Evolutionary conservation across 1,140 invertebrate species (phyloP).

Genomic region (Atta cephalotes): DNA sequence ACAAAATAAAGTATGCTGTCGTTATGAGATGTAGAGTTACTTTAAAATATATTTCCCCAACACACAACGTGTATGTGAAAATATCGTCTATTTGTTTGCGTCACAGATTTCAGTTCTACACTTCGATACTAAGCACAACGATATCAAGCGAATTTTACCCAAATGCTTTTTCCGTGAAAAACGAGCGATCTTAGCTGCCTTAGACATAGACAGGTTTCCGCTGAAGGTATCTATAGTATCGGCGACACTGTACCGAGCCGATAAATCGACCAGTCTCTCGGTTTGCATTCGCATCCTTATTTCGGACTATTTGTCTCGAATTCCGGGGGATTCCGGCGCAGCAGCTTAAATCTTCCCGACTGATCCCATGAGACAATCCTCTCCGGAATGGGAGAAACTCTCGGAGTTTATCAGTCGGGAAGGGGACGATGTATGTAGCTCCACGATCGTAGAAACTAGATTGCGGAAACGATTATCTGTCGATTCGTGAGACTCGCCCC

Average conservation of each 20-base stretch:
- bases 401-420: constrained; percentile 45
- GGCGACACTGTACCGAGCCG: constrained; percentile 39
- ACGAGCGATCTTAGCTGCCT: constrained; percentile 28
- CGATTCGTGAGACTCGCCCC: constrained; percentile 54
- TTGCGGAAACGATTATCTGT: constrained; percentile 62
- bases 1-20: neutral
- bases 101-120: constrained; percentile 12
- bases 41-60: constrained; percentile 29
- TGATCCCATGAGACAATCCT: constrained; percentile 67
- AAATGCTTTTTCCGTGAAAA: constrained; percentile 54
- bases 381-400: constrained; percentile 40
- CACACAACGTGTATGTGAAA: constrained; percentile 17
- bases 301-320: constrained; percentile 72
- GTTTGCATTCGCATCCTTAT: constrained; percentile 73
- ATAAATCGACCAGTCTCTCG: constrained; percentile 64
- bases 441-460: constrained; percentile 67
- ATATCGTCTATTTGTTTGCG: constrained; percentile 29
- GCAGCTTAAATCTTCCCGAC: constrained; percentile 61
- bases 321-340: constrained; percentile 47
- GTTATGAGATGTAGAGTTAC: neutral
- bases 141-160: constrained; percentile 45
- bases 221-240: constrained; percentile 10
- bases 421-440: constrained; percentile 41
- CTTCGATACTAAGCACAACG: neutral
- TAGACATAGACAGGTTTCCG: neutral